These are phyloP conservation scores for Netelia virgata DNA, from an alignment of 2,888 invertebrate genomes.

Conservation along the genomic window DNA sequence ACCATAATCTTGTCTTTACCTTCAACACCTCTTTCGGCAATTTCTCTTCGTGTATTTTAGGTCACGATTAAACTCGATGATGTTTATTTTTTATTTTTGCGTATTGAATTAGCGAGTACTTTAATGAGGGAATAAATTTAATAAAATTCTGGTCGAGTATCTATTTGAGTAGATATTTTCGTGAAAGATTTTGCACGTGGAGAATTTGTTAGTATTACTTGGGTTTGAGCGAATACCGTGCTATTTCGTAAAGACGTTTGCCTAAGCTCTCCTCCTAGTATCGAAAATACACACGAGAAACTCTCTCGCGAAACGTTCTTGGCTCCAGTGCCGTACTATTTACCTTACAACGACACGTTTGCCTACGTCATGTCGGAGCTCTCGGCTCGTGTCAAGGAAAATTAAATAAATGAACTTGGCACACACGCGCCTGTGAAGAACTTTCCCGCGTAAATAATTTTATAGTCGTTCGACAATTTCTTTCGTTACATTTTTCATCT, in stretches of 20 bases:
- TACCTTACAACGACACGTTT: slow-evolving; percentile 61
- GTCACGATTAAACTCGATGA: neutral
- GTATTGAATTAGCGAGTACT: neutral
- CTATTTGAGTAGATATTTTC: neutral
- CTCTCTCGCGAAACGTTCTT: slow-evolving; percentile 5
- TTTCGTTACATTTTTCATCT: too few species aligned
- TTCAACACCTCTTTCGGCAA: slow-evolving; percentile 43
- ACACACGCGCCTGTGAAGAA: slow-evolving; percentile 29
- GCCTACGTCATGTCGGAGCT: slow-evolving; percentile 41
- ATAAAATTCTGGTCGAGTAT: too few species aligned
- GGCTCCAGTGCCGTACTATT: slow-evolving; percentile 44
- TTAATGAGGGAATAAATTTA: too few species aligned
- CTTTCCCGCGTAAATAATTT: neutral
- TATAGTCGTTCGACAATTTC: too few species aligned
- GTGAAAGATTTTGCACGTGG: neutral
- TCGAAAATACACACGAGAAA: slow-evolving; percentile 52
- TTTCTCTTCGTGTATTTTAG: slow-evolving; percentile 16
- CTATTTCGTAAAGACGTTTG: slow-evolving; percentile 44
- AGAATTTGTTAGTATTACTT: slow-evolving; percentile 18
- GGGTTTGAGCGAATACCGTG: slow-evolving; percentile 33
- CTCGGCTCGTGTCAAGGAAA: slow-evolving; percentile 55
- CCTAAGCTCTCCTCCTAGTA: slow-evolving; percentile 14
- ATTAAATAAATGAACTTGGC: slow-evolving; percentile 64
- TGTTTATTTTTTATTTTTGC: slow-evolving; percentile 21
- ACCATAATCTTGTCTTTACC: slow-evolving; percentile 39